A percentile compares a stretch with the other conserved stretches of the same genome.
phyloP scores from a whole-genome alignment of 2,113 vertebrate species.

The Pimephales promelas region DNA sequence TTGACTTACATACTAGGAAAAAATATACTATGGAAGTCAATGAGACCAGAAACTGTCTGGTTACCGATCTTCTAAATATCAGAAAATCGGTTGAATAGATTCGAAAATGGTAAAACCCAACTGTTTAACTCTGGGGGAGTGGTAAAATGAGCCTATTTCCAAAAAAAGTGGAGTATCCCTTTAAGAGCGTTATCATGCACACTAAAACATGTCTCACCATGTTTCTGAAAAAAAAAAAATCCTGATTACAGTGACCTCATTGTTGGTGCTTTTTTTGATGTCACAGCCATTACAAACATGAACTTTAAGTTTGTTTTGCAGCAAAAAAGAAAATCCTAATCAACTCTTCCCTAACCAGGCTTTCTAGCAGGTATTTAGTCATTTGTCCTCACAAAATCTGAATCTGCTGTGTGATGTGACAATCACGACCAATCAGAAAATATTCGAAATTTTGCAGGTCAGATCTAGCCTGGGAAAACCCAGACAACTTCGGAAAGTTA shows the following conservation, averaged over 20 bases:
- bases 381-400: not conserved
- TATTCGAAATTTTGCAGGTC: not conserved
- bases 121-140: no score
- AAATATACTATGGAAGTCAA: no score
- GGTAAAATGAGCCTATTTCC: no score
- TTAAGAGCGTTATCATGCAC: not conserved
- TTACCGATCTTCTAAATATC: no score
- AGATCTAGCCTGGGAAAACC: no score
- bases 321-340: not conserved
- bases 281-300: not conserved
- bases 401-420: not conserved
- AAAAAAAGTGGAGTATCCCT: no score
- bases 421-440: not conserved
- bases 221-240: not conserved
- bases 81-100: no score
- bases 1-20: no score
- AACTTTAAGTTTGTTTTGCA: not conserved
- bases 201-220: not conserved
- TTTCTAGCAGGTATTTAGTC: not conserved
- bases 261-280: not conserved
- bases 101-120: no score
- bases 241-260: not conserved
- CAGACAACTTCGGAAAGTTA: no score
- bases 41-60: no score
- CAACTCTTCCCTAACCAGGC: not conserved